Conservation (phyloP, 2,113 vertebrate genomes). For the Hypanus sabinus region DNA sequence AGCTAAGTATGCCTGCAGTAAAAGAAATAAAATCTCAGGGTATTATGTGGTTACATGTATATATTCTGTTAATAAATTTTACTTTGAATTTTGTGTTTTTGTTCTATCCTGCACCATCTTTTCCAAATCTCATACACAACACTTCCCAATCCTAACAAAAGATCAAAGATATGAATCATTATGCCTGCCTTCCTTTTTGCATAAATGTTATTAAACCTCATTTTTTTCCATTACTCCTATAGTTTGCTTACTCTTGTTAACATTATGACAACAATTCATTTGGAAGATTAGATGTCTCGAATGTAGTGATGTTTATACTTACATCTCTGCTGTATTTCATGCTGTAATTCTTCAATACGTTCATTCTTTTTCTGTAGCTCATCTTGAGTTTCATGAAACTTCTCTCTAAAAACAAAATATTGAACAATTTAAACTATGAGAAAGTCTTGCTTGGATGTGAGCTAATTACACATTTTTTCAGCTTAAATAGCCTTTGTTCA, state of each 20-base stretch:
- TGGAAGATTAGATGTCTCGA: neutral
- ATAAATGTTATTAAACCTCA: neutral
- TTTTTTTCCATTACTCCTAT: neutral
- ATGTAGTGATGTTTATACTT: constrained; percentile 41
- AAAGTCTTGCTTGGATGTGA: neutral
- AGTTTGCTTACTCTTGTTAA: neutral
- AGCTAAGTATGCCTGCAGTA: too few relatives aligned
- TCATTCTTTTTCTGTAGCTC: constrained; percentile 95
- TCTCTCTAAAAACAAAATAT: constrained; percentile 66
- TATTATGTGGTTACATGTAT: too few relatives aligned
- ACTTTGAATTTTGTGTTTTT: neutral
- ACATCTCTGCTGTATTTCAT: constrained; percentile 76
- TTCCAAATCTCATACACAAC: neutral
- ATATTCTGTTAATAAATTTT: too few relatives aligned
- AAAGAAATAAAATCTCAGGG: too few relatives aligned
- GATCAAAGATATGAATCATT: neutral
- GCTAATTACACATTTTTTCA: neutral
- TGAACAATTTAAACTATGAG: neutral
- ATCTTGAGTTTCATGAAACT: constrained; percentile 86
- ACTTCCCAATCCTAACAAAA: neutral
- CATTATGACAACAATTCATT: neutral
- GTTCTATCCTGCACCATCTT: neutral
- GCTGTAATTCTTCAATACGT: constrained; percentile 85
- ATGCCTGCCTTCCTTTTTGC: too few relatives aligned
- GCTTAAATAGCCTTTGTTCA: neutral